Evolutionary conservation across 2,888 invertebrate species (phyloP), one percentile per base, ranked within the genome.

Genomic region (Minunthozetes semirufus): DNA sequence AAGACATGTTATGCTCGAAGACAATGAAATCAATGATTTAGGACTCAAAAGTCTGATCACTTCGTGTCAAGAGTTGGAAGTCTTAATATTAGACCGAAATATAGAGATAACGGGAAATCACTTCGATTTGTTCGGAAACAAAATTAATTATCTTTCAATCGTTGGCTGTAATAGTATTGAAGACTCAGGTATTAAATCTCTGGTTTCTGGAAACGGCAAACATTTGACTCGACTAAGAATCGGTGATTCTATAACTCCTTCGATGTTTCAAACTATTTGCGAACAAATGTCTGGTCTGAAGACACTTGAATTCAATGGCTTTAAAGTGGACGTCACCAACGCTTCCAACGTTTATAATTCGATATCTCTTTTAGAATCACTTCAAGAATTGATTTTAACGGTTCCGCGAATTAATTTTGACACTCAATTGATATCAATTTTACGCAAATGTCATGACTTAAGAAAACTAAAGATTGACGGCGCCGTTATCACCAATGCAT

Each of bases 51-150:
- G 63, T 63, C 33, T 63, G 25, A 63, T 63, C 29, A 29, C 15
- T 29, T 63, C 29, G 29, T 63, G 63, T 25, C 27, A 63, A 33
- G 33, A 63, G 33, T 29, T 63, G 9, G 63, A 63, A 25, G 25
- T 63, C 6, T 29, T 63, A 29, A 29, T 63, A 27, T 63, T 63
- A 29, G 63, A 63, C 33, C 22, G n/a, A n/a, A 63, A 63, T 33
- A 8, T 13, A 2, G 63, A 63, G 11, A 63, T 63, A 19, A 63
- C 29, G 27, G 63, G 63, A 4, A 8, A 63, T 17, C 33, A 33
- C 33, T 63, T 63, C 33, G 33, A 63, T 63, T n/a, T 63, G 25
- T 63, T 63, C 25, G 63, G 63, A 6, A 17, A 27, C 33, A 63
- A 33, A 29, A 63, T 63, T 33, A 27, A n/a, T 2, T 29, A 9